Base-by-base conservation (phyloP, 2,888 invertebrate genomes). In the Rhyacophila evoluta region DNA sequence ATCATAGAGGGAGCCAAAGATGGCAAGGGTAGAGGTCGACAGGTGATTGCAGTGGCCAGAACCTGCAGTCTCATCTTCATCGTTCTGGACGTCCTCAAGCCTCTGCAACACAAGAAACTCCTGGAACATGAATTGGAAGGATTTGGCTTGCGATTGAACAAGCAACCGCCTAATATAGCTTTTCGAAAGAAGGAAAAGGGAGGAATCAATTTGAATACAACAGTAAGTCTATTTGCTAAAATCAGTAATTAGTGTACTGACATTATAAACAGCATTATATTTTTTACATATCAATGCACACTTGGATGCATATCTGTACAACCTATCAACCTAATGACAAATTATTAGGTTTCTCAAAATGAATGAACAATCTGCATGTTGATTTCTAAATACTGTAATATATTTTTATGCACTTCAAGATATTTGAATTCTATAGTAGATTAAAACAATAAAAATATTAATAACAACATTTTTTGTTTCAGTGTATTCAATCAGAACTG, bases 1-100 rank as follows among this genome's bases (percentile, higher is more conserved):
- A 99, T 99, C 87, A 99, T 99, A 84, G 99, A 99, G 89, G 99
- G 99, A 82, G 99, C 99, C 0, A 99, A 99, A 86, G 99, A 99
- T 86, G 99, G 99, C 82, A 99, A 99, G 87, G 99, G 99, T 91
- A 91, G 99, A 87, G 99, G 99, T 91, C 92, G 98, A 81, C 99
- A 99, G 88, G 99, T 99, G 2, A 99, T 99, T 84, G 99, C 99
- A 0, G 99, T 99, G 0, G 99, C 99, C 0, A 91, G 99, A 76
- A 99, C 99, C 0, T 99, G 99, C 88, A 97, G 97, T 85, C 92
- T 99, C 37, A 97, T 99, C 84, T 98, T 99, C 87, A 98, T 99
- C 85, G 97, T 99, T 0, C 90, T 99, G 75, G 99, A 99, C 86
- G 99, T 99, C 0, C 89, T 99, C 29, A 99, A 99, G 86, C 99